phyloP scores from a whole-genome alignment of 2,113 vertebrate genomes.

The Ceratotherium simum region DNA sequence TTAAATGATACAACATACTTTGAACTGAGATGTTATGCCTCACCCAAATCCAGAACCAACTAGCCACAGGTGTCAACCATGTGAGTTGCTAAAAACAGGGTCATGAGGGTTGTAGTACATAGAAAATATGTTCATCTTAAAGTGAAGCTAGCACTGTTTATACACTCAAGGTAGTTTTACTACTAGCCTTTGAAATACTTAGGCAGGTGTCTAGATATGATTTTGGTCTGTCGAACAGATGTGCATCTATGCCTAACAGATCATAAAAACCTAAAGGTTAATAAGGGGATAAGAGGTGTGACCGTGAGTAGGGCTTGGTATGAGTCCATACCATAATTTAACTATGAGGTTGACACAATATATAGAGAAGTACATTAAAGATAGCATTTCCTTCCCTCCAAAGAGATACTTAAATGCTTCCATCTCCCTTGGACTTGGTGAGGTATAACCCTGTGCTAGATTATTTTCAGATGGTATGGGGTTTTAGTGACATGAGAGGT shows the following conservation, averaged over 20 bases:
- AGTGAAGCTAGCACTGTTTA: slow-evolving; percentile 40
- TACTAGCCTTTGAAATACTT: slow-evolving; percentile 69
- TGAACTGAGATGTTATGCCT: background rate
- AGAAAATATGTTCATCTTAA: background rate
- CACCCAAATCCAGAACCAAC: slow-evolving; percentile 43
- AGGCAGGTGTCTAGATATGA: slow-evolving; percentile 80
- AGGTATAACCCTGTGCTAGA: slow-evolving; percentile 21
- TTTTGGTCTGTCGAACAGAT: slow-evolving; percentile 81
- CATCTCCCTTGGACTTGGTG: background rate
- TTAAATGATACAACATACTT: slow-evolving; percentile 62
- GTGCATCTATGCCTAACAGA: slow-evolving; percentile 81
- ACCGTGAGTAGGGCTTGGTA: background rate
- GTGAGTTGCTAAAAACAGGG: slow-evolving; percentile 43
- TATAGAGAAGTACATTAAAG: slow-evolving; percentile 77
- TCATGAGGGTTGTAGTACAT: background rate
- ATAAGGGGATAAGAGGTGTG: slow-evolving; percentile 84
- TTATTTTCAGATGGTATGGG: slow-evolving; percentile 68
- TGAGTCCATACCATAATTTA: slow-evolving; percentile 70
- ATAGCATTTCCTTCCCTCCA: slow-evolving; percentile 51
- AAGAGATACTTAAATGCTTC: slow-evolving; percentile 69
- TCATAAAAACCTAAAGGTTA: slow-evolving; percentile 84
- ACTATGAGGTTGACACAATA: slow-evolving; percentile 75
- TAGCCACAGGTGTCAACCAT: slow-evolving; percentile 9
- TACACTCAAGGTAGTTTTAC: slow-evolving; percentile 50
- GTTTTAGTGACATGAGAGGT: background rate